Base-by-base conservation (phyloP, 1,140 invertebrate species). In the Drosophila nasuta region DNA sequence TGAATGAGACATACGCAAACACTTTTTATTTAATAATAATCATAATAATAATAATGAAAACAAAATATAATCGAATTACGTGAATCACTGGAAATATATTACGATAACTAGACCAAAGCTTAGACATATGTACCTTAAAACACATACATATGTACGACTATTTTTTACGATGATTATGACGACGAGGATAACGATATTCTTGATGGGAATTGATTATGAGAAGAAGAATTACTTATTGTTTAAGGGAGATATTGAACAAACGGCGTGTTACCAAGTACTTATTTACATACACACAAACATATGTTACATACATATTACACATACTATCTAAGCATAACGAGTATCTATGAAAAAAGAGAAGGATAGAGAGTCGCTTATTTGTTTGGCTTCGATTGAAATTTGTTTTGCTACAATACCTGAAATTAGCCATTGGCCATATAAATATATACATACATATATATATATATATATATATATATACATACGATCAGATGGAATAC, bases 31-130 rank as follows among this genome's bases (percentile, higher is more conserved):
- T 48, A 41, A 59, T 38, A 43, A 52, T 35, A 25, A 67, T 13
- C 17, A 66, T 25, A 54, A 56, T 58, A 58, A 35, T 25, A 25
- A 52, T 35, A 25, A 67, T 13, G 30, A 66, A 35, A 54, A 56
- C 60, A 58, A 35, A 54, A 62, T 62, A 58, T 45, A 56, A 56
- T 69, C 83, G 72, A 88, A 72, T 74, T 75, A 35, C 30, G 46
- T 43, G 62, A 56, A 49, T n/a, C 51, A 38, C n/a, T 54, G 56
- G 66, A 60, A 51, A 65, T 45, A 43, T 41, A 80, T 71, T 66
- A 77, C 52, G 48, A 82, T 77, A 86, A 87, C 81, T 88, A 87
- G 82, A 88, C 82, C 82, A 87, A 87, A 87, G 83, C 82, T 87
- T 87, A 87, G 80, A 82, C 67, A 87, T 87, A 87, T 71, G 76